Base-by-base conservation (phyloP, 2,113 vertebrate genomes). In the Morone chrysops region DNA sequence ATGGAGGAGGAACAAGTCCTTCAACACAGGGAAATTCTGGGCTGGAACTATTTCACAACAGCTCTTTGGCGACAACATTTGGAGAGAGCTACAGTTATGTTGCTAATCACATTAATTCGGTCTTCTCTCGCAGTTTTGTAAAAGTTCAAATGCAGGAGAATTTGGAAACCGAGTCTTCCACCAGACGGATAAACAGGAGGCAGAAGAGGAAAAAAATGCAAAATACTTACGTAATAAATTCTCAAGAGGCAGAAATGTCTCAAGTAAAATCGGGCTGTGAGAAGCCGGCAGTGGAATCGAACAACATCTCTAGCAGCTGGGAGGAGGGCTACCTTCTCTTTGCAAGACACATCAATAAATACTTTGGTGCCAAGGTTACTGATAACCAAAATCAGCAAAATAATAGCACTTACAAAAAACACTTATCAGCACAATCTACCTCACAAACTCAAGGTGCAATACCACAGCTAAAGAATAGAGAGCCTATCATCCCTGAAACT, bases 71-170 rank as follows among this genome's bases (percentile, higher is more conserved):
- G 0, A 93, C 91, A 53, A 88, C 75, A 77, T 95, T 95, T 71
- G 94, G 94, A 4, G 93, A 95, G 76, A 93, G 91, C 70, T 95
- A 93, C 87, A 90, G 10, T 71, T 94, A 94, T 17, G 91, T 95
- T n/a, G 90, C 94, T 56, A 80, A 74, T 73, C 94, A 95, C 73
- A 94, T 95, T n/a, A 95, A 95, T 84, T 89, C 91, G 0, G 77
- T 80, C 10, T 95, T 95, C 69, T 89, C 87, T 43, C 61, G 31
- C 31, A 47, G 56, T 38, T 76, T 54, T 9, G 5, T 45, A 43
- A 78, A 84, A 40, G 36, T 50, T 75, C n/a, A 78, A 72, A 41
- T 40, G 12, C 59, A 71, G 61, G 72, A 87, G 0, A 47, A 25
- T 51, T 31, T 45, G 9, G 67, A 84, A 41, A 71, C 7, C 1